Conservation (phyloP, 2,797 vertebrate genomes). For the Myripristis jacobus region DNA sequence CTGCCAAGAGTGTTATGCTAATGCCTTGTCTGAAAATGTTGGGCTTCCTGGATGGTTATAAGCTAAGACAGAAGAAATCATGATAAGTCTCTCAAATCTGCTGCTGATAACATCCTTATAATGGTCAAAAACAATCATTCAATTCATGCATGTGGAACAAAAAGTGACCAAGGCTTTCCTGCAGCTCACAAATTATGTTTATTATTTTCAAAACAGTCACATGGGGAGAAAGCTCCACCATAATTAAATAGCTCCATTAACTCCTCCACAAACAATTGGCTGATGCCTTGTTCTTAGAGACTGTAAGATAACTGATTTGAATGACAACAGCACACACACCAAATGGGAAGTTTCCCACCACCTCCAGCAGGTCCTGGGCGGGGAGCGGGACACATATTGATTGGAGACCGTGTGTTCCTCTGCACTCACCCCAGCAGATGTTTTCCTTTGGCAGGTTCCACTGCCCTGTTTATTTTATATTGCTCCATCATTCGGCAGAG, state of each 20-base stretch:
- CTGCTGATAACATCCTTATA: constrained; percentile 5
- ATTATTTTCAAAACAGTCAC: constrained; percentile 32
- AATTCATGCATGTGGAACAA: constrained; percentile 8
- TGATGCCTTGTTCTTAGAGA: constrained; percentile 29
- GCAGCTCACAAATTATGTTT: background rate
- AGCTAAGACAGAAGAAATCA: background rate
- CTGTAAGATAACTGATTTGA: constrained; percentile 67
- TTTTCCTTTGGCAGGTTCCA: constrained; percentile 77
- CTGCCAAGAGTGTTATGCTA: constrained; percentile 56
- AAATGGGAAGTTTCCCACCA: constrained; percentile 82
- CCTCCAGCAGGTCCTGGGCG: constrained; percentile 62
- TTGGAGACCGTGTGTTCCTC: constrained; percentile 63
- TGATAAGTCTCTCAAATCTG: constrained; percentile 28
- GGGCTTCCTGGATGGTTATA: background rate
- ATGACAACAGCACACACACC: constrained; percentile 73
- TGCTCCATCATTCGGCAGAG: constrained; percentile 75
- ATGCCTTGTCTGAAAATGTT: constrained; percentile 41
- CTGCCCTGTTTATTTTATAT: constrained; percentile 81
- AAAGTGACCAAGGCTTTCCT: constrained; percentile 1
- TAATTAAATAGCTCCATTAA: constrained; percentile 34
- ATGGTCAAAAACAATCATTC: constrained; percentile 20
- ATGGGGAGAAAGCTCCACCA: constrained; percentile 3
- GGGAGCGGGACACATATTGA: constrained; percentile 73
- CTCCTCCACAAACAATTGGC: constrained; percentile 53
- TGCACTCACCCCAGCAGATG: constrained; percentile 80